phyloP scores from a whole-genome alignment of 2,797 vertebrate species.

The Sciaenops ocellatus region DNA sequence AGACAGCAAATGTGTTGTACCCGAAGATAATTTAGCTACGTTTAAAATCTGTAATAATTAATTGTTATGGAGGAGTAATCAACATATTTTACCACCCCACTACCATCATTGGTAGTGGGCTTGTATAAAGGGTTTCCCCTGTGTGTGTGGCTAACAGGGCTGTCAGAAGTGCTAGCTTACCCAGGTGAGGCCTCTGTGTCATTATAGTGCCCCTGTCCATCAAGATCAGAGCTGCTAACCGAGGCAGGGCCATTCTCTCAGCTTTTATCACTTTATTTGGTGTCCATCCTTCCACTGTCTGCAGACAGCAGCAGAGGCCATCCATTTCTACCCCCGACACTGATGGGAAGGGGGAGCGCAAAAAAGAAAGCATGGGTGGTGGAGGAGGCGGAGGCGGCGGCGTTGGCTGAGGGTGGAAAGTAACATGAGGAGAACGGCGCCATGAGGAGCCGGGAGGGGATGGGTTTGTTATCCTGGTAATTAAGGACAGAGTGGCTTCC shows the following conservation, averaged over 20 bases:
- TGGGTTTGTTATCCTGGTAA: slow-evolving; percentile 91
- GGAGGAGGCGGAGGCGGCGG: slow-evolving; percentile 22
- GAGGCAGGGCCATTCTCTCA: slow-evolving; percentile 74
- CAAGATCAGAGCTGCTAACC: slow-evolving; percentile 75
- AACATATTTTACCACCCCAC: slow-evolving; percentile 48
- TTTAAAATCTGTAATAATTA: neutral
- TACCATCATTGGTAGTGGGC: slow-evolving; percentile 32
- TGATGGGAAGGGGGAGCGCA: slow-evolving; percentile 74
- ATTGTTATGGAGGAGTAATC: slow-evolving; percentile 25
- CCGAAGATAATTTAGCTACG: neutral
- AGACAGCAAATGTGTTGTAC: neutral
- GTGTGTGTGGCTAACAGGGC: slow-evolving; percentile 63
- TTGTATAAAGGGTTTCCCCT: slow-evolving; percentile 50
- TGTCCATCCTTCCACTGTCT: slow-evolving; percentile 77
- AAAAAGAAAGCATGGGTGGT: slow-evolving; percentile 55
- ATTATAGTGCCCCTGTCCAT: slow-evolving; percentile 78
- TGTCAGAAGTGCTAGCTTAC: slow-evolving; percentile 79
- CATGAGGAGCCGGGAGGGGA: slow-evolving; percentile 81
- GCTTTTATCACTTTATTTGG: slow-evolving; percentile 80
- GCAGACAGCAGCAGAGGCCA: slow-evolving; percentile 71
- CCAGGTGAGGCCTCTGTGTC: slow-evolving; percentile 78
- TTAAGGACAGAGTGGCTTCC: slow-evolving; percentile 92
- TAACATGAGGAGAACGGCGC: slow-evolving; percentile 69
- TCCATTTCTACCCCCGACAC: slow-evolving; percentile 71
- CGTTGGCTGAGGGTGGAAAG: slow-evolving; percentile 46